Evolutionary conservation across 2,797 vertebrate species (phyloP).

Genomic region (Cygnus olor): DNA sequence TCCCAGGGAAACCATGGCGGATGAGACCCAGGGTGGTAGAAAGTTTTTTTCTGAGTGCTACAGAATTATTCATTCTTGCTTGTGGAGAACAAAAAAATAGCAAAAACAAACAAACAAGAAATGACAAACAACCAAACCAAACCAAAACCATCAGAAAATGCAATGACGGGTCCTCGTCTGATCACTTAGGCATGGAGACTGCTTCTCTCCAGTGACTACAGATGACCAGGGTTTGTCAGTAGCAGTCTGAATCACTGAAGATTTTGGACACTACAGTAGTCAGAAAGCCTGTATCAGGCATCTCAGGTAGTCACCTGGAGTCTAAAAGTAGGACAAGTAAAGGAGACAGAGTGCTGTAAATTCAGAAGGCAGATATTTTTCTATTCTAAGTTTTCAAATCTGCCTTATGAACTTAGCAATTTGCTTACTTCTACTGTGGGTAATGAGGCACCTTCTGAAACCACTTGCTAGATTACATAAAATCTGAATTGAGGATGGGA

Average conservation of each 20-base stretch:
- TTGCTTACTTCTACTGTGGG: not conserved
- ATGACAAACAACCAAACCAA: too few relatives aligned
- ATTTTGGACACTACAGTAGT: not conserved
- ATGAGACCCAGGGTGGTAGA: not conserved
- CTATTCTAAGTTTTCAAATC: not conserved
- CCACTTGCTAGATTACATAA: not conserved
- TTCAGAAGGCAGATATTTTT: not conserved
- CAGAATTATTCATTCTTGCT: constrained; percentile 12
- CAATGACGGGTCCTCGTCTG: not conserved
- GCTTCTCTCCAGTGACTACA: not conserved
- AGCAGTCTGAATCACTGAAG: constrained; percentile 15
- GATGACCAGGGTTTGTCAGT: not conserved
- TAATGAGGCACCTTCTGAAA: not conserved
- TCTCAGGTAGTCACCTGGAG: not conserved
- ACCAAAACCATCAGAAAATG: not conserved
- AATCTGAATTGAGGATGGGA: not conserved
- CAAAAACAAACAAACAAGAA: too few relatives aligned
- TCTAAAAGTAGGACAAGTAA: not conserved
- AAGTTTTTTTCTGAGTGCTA: constrained; percentile 23
- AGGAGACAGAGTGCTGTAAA: not conserved
- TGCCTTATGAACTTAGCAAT: not conserved
- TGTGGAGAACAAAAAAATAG: not conserved
- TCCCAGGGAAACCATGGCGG: not conserved
- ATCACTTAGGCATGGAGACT: not conserved
- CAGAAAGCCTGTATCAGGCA: constrained; percentile 19